Conservation (phyloP, 2,888 invertebrate genomes). For the Dasysyrphus albostriatus region DNA sequence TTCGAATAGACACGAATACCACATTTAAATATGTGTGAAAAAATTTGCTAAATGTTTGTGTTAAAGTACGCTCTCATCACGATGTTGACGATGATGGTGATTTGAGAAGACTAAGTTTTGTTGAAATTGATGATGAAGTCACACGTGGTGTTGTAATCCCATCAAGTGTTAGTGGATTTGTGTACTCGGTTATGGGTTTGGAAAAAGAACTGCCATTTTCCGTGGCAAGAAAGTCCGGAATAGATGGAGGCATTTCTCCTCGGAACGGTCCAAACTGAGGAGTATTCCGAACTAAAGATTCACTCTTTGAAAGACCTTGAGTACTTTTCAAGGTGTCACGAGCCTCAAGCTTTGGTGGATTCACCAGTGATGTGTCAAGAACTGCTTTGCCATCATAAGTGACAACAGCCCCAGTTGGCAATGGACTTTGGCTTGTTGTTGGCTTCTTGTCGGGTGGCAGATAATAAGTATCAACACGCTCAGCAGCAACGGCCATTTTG, state of each 20-base stretch:
- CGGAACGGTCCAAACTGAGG: slow-evolving; percentile 91
- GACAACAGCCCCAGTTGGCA: slow-evolving; percentile 87
- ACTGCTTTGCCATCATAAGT: slow-evolving; percentile 91
- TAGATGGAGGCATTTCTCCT: slow-evolving; percentile 89
- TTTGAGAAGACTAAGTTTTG: slow-evolving; percentile 63
- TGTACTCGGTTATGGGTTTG: slow-evolving; percentile 79
- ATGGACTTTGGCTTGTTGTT: slow-evolving; percentile 76
- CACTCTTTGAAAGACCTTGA: slow-evolving; percentile 84
- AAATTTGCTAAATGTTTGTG: slow-evolving; percentile 51
- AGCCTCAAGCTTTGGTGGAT: slow-evolving; percentile 82
- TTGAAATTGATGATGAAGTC: slow-evolving; percentile 49
- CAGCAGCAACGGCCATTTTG: slow-evolving; percentile 89
- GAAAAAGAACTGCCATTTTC: slow-evolving; percentile 79
- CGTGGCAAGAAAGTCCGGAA: slow-evolving; percentile 84
- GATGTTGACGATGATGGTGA: slow-evolving; percentile 41
- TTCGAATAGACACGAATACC: background rate
- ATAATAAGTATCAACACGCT: slow-evolving; percentile 89
- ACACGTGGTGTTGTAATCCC: slow-evolving; percentile 49
- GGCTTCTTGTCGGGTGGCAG: slow-evolving; percentile 88
- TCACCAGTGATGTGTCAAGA: slow-evolving; percentile 87
- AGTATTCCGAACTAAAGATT: slow-evolving; percentile 86
- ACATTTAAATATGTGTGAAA: background rate
- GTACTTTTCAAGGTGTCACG: slow-evolving; percentile 77
- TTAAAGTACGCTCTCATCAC: slow-evolving; percentile 51
- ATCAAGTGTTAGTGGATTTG: slow-evolving; percentile 74